These are phyloP conservation scores for Acrobasis suavella DNA, from an alignment of 2,888 invertebrate species.

Conservation along the genomic window DNA sequence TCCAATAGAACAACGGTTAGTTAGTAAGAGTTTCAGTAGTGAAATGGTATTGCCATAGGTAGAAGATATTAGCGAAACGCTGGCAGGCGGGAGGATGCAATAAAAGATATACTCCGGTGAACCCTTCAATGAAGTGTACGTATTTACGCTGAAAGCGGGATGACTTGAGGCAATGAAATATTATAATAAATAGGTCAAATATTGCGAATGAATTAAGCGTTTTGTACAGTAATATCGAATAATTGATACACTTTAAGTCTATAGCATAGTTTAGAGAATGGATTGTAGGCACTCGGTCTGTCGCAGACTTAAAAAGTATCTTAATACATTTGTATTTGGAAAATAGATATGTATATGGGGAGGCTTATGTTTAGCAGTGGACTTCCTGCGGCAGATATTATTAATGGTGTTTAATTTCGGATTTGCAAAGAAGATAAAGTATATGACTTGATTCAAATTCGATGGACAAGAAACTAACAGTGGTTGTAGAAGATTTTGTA, in stretches of 20 bases:
- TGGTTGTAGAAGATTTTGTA: neutral
- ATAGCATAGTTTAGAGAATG: constrained; percentile 68
- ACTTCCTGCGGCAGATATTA: too few species aligned
- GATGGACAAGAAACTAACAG: neutral
- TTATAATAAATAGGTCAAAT: constrained; percentile 68
- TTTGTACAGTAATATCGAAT: constrained; percentile 78
- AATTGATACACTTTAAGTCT: constrained; percentile 65
- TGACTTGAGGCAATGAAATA: constrained; percentile 46
- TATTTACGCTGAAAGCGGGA: constrained; percentile 71
- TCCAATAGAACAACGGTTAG: constrained; percentile 72
- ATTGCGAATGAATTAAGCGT: constrained; percentile 71
- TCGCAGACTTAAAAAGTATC: constrained; percentile 9
- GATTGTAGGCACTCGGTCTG: constrained; percentile 49
- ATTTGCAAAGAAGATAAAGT: too few species aligned
- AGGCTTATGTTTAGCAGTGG: too few species aligned
- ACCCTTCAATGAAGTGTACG: constrained; percentile 78
- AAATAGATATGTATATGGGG: neutral
- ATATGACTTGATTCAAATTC: neutral
- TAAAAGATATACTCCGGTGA: constrained; percentile 58
- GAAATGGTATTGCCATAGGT: constrained; percentile 75
- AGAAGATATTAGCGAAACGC: constrained; percentile 69
- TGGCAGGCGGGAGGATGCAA: constrained; percentile 78
- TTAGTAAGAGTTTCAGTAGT: constrained; percentile 72
- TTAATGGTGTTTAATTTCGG: too few species aligned
- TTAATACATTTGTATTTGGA: neutral